phyloP scores from a whole-genome alignment of 1,140 invertebrate genomes.

The Glomeris maerens region DNA sequence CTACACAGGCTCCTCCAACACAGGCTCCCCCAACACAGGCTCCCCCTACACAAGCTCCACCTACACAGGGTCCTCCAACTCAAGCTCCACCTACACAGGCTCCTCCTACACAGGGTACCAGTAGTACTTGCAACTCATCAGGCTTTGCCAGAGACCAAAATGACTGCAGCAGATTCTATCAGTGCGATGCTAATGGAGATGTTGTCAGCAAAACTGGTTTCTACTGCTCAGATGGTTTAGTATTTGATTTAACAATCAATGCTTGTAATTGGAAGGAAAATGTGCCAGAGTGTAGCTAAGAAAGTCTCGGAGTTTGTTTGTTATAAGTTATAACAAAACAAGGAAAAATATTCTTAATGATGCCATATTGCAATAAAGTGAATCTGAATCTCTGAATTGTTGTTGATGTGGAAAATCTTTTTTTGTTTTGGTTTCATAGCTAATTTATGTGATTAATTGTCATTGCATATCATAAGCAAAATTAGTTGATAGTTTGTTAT shows the following conservation, averaged over 20 bases:
- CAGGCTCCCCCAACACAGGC: constrained; percentile 4
- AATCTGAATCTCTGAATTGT: too few species aligned
- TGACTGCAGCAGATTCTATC: constrained; percentile 22
- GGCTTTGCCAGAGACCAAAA: constrained; percentile 22
- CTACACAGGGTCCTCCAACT: not conserved
- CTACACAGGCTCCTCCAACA: constrained; percentile 4
- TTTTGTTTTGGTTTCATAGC: too few species aligned
- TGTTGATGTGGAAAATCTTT: too few species aligned
- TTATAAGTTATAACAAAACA: too few species aligned
- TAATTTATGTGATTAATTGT: too few species aligned
- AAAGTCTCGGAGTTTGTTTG: too few species aligned
- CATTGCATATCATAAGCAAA: too few species aligned
- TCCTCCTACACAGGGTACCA: constrained; percentile 6
- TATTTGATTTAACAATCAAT: constrained; percentile 14
- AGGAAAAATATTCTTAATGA: too few species aligned
- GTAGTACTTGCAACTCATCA: constrained; percentile 18
- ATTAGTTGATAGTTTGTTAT: too few species aligned
- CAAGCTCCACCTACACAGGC: constrained; percentile 1
- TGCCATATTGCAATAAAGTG: too few species aligned
- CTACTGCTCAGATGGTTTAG: constrained; percentile 17
- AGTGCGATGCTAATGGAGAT: constrained; percentile 15
- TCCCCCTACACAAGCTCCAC: not conserved
- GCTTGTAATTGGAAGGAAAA: constrained; percentile 14
- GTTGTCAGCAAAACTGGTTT: constrained; percentile 12
- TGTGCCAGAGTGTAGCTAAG: constrained; percentile 18